Evolutionary conservation across 2,113 vertebrate species (phyloP), one percentile per base, ranked within the genome.

Genomic region (Corapipo altera): DNA sequence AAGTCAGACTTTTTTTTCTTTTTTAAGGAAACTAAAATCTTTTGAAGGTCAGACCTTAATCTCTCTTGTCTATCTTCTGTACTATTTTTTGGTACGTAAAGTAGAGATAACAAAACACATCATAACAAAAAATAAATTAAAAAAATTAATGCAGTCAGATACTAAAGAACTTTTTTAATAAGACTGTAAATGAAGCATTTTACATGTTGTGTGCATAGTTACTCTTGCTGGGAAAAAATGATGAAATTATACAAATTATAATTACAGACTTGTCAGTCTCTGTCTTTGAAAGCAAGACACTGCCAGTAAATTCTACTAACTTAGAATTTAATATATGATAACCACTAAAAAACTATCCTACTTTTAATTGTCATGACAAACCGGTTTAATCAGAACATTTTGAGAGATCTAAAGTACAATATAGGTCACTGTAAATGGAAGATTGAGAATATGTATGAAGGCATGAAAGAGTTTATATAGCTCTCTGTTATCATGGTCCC

Each of bases 261-360:
- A 93, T 90, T 90, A 94, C 23, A 89, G 69, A 74, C 67, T 59
- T 91, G 22, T 73, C 64, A 74, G 41, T 57, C 48, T 57, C 54
- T 64, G 35, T 75, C 59, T 92, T 79, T 95, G 52, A 95, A 93
- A 93, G 55, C 32, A 67, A 91, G 74, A 61, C 28, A 77, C 54
- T 64, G 46, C 23, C 49, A 21, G 12, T 73, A 89, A 85, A 81
- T 26, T 65, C n/a, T 24, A 39, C 54, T 78, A 71, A 88, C 49
- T 55, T 77, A 39, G 32, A 83, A 90, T 62, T 95, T 91, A 85
- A 74, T 70, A 33, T 43, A 73, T 73, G n/a, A 85, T 54, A 94
- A 59, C 21, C n/a, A 88, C 55, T 57, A 35, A 70, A 89, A 89
- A 88, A 67, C 24, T 55, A 75, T 70, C 5, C 35, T 77, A 80